Conservation (phyloP, 2,797 vertebrate species). For the Anomalospiza imberbis region DNA sequence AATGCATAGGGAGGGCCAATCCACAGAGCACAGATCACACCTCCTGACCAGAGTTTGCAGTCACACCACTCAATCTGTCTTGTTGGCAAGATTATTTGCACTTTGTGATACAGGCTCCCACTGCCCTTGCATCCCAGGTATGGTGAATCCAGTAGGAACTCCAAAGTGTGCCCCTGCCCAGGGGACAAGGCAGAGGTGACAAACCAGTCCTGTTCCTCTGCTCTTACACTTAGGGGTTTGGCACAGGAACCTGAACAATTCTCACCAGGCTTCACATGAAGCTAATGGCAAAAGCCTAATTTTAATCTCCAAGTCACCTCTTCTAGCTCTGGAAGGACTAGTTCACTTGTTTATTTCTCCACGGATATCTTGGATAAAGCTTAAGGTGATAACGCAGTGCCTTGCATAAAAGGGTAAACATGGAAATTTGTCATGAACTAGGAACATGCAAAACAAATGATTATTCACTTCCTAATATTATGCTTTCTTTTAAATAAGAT, state of each 20-base stretch:
- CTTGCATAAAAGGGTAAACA: neutral
- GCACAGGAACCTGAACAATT: neutral
- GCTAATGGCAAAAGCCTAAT: neutral
- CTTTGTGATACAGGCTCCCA: neutral
- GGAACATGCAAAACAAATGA: neutral
- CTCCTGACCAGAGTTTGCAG: neutral
- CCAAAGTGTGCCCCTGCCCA: neutral
- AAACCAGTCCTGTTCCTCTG: neutral
- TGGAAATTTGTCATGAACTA: neutral
- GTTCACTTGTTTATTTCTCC: neutral
- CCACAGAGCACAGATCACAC: neutral
- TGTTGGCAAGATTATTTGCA: neutral
- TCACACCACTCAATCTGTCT: neutral
- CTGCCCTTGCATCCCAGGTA: neutral
- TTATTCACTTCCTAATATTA: neutral
- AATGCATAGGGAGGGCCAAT: neutral
- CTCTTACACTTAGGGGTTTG: neutral
- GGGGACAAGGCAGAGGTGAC: neutral
- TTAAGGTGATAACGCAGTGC: rapidly evolving
- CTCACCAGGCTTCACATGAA: neutral
- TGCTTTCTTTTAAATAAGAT: neutral
- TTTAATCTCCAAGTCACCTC: neutral
- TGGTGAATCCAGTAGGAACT: neutral
- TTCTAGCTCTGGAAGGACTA: neutral
- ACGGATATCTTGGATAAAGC: neutral